These are phyloP conservation scores for Scaptomyza cyrtandrae DNA, from an alignment of 2,888 invertebrate species.

Conservation along the genomic window DNA sequence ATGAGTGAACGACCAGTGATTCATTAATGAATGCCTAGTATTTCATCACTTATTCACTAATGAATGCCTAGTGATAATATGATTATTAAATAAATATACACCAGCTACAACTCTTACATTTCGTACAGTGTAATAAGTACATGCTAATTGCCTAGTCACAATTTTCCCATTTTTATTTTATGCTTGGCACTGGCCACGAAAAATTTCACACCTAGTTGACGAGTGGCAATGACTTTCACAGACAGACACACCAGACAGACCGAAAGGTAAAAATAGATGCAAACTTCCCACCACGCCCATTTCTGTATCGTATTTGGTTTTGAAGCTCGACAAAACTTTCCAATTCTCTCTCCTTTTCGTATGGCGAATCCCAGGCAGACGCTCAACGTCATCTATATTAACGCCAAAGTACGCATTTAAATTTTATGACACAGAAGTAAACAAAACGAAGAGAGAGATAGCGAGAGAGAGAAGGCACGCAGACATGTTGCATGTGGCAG, in stretches of 20 bases:
- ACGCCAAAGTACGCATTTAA: constrained; percentile 80
- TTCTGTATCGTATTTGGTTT: not conserved
- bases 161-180: not conserved
- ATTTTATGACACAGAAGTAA: constrained; percentile 77
- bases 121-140: not conserved
- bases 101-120: not conserved
- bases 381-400: constrained; percentile 77
- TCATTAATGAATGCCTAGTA: not conserved
- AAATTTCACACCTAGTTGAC: constrained; percentile 19
- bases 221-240: constrained; percentile 38
- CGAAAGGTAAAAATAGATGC: constrained; percentile 19
- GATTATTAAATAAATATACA: no score
- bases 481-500: constrained; percentile 34
- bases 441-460: constrained; percentile 39
- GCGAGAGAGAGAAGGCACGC: constrained; percentile 21
- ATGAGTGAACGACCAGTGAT: no score
- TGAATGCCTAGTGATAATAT: no score
- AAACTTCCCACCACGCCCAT: constrained; percentile 8
- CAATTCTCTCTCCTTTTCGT: constrained; percentile 39
- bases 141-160: constrained; percentile 9
- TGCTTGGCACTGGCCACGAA: not conserved
- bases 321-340: constrained; percentile 17
- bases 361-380: constrained; percentile 33
- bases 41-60: no score
- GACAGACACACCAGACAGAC: not conserved